Conservation (phyloP, 2,113 vertebrate species). For the Nyctereutes procyonoides region DNA sequence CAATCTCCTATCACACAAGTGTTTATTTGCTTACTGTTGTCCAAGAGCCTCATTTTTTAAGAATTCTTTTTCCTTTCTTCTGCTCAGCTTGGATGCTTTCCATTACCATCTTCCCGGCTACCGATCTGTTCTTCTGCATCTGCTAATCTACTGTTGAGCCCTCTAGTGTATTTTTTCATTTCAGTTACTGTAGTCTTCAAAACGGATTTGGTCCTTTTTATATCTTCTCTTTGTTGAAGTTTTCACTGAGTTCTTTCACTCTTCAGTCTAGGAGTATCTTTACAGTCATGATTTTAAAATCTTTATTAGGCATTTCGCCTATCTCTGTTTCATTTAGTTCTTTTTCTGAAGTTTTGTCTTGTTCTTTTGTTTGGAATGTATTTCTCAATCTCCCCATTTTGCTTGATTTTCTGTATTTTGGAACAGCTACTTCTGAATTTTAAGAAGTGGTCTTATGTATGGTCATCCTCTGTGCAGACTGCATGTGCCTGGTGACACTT, state of each 20-base stretch:
- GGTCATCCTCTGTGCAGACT: not conserved
- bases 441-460: not conserved
- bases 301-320: not conserved
- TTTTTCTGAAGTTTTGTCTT: not conserved
- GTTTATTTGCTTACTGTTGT: not conserved
- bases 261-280: not conserved
- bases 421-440: not conserved
- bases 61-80: not conserved
- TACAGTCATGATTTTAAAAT: not conserved
- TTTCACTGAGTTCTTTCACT: not conserved
- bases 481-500: not conserved
- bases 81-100: not conserved
- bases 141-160: not conserved
- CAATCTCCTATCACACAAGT: not conserved
- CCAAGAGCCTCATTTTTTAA: not conserved
- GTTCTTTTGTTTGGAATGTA: not conserved
- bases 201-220: not conserved
- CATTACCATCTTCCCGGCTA: not conserved
- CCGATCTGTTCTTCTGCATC: not conserved
- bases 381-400: not conserved
- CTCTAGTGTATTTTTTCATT: not conserved
- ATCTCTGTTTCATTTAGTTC: not conserved
- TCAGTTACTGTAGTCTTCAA: not conserved
- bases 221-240: not conserved
- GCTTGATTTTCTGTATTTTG: not conserved